Evolutionary conservation across 2,113 vertebrate species (phyloP).

Genomic region (Platysternon megacephalum): DNA sequence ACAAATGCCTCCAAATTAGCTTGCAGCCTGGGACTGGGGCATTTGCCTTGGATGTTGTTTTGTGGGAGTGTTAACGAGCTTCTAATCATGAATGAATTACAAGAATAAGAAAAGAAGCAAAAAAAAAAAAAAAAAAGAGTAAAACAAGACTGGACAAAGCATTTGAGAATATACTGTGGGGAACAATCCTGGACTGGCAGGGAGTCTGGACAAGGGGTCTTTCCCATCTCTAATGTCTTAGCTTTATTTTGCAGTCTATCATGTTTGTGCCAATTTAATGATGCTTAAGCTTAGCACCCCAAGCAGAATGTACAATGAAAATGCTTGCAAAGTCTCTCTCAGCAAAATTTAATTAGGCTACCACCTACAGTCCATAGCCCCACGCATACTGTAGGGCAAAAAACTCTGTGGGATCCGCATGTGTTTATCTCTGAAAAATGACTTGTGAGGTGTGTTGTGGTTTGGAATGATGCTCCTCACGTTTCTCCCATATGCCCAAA

Average conservation of each 20-base stretch:
- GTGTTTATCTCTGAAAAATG: not conserved
- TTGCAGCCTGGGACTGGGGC: conserved; percentile 16
- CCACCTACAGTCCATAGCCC: not conserved
- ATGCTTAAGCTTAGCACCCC: conserved; percentile 16
- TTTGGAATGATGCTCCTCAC: not conserved
- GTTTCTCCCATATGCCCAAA: not conserved
- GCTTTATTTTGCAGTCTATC: not conserved
- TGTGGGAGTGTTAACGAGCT: conserved; percentile 43
- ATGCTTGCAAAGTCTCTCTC: not conserved
- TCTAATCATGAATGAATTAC: conserved; percentile 7
- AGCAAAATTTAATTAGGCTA: not conserved
- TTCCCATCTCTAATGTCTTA: not conserved
- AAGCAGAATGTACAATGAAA: not conserved
- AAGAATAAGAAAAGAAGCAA: not conserved
- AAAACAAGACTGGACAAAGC: not conserved
- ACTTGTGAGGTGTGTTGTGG: not conserved
- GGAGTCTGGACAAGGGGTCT: not conserved
- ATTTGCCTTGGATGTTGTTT: conserved; percentile 25
- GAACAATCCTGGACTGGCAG: not conserved
- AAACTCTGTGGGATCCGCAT: conserved; percentile 2
- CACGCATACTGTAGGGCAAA: not conserved
- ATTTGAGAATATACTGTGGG: not conserved
- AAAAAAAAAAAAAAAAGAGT: not conserved
- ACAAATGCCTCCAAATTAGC: conserved; percentile 64
- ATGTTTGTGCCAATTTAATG: conserved; percentile 48